phyloP scores from a whole-genome alignment of 92 coral and sea anemone species.

The Porites lobata region DNA sequence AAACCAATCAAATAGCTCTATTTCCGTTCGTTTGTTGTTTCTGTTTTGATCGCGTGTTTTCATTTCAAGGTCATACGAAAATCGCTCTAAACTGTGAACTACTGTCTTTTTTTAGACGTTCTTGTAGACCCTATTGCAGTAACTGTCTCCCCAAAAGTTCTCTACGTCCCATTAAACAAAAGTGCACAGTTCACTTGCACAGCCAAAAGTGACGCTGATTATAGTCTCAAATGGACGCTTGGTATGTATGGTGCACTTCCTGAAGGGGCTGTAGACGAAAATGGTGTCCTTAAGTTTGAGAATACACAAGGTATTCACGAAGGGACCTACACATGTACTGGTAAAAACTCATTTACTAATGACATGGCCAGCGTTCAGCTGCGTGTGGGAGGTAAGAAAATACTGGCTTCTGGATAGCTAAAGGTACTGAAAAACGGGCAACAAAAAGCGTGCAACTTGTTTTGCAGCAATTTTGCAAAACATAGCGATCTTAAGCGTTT shows the following conservation, averaged over 20 bases:
- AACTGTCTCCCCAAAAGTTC: constrained; percentile 89
- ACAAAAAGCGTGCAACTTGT: too few species aligned
- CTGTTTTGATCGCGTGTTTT: too few species aligned
- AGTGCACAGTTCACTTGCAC: constrained; percentile 91
- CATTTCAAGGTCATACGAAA: too few species aligned
- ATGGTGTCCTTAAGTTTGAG: constrained; percentile 83
- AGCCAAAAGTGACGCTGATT: constrained; percentile 82
- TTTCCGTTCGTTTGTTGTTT: too few species aligned
- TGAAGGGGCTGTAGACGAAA: constrained; percentile 65
- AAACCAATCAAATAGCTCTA: too few species aligned
- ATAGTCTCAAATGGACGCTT: constrained; percentile 85
- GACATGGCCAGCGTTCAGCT: constrained; percentile 93
- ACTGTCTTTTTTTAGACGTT: constrained; percentile 52
- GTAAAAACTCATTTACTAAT: constrained; percentile 81
- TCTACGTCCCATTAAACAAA: constrained; percentile 81
- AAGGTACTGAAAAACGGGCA: too few species aligned
- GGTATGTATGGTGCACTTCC: constrained; percentile 83
- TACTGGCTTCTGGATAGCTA: too few species aligned
- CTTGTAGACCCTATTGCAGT: constrained; percentile 90
- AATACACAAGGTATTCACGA: constrained; percentile 77
- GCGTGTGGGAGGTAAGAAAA: constrained; percentile 87
- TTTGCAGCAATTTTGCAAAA: too few species aligned
- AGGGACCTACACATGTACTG: constrained; percentile 97
- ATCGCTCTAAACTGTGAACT: too few species aligned
- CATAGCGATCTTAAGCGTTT: too few species aligned